Conservation (phyloP, 2,113 vertebrate species). For the Chloropsis cyanopogon region DNA sequence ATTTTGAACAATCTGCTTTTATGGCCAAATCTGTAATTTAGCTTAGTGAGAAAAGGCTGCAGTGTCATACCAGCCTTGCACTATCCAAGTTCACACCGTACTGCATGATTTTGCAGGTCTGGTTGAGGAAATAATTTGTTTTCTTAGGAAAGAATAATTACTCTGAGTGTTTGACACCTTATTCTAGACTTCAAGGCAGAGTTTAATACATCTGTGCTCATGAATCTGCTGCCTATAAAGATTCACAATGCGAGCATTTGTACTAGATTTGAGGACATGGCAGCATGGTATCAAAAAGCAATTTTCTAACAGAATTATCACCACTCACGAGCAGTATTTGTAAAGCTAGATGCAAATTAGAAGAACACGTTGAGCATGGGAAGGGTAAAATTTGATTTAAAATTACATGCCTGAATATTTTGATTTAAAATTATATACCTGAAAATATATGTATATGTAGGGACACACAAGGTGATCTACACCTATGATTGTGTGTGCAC, state of each 20-base stretch:
- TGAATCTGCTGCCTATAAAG: neutral
- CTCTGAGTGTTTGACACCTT: neutral
- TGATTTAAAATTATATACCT: neutral
- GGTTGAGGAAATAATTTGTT: neutral
- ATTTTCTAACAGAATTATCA: neutral
- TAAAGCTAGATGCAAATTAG: neutral
- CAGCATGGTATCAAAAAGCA: neutral
- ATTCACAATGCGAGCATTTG: neutral
- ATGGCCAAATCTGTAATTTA: neutral
- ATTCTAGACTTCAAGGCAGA: neutral
- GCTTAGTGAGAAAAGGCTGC: neutral
- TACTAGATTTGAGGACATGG: neutral
- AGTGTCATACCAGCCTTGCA: neutral
- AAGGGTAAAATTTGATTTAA: neutral
- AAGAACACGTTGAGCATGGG: neutral
- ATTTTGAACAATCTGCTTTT: conserved; percentile 3
- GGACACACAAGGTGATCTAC: neutral
- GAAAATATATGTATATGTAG: neutral
- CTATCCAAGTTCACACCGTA: neutral
- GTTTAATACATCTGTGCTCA: neutral
- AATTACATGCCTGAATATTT: neutral
- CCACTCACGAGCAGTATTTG: neutral
- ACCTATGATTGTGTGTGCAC: neutral
- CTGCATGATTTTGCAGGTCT: neutral
- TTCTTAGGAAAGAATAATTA: neutral